phyloP scores from a whole-genome alignment of 1,140 invertebrate species.

The Oryzaephilus surinamensis region DNA sequence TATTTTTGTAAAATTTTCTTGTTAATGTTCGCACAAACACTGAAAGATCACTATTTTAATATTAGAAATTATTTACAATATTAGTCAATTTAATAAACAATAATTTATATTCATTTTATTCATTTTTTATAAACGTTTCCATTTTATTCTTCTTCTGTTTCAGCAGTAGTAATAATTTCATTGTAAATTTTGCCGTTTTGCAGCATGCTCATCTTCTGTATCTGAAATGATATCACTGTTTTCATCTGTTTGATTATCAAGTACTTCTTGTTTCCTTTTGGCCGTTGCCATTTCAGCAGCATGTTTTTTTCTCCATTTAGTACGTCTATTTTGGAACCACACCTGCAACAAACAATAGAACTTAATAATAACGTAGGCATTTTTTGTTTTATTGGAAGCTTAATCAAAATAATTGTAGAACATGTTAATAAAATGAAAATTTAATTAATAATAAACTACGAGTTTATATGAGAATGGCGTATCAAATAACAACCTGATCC shows the following conservation, averaged over 20 bases:
- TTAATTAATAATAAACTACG: constrained; percentile 4
- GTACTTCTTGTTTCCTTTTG: constrained; percentile 91
- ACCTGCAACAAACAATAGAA: constrained; percentile 59
- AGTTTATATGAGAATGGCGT: no score
- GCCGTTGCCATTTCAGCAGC: constrained; percentile 98
- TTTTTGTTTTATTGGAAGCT: no score
- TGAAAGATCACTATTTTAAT: constrained; percentile 27
- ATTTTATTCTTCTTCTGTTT: constrained; percentile 1
- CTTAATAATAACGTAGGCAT: no score
- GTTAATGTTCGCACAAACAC: constrained; percentile 21
- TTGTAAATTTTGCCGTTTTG: constrained; percentile 33
- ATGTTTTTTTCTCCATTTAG: constrained; percentile 99
- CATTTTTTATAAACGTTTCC: constrained; percentile 5
- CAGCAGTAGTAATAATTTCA: constrained; percentile 18
- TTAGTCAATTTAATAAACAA: constrained; percentile 7
- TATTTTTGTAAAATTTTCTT: no score
- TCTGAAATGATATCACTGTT: constrained; percentile 37
- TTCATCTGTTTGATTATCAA: constrained; percentile 52
- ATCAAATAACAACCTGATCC: constrained; percentile 12
- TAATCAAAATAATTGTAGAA: neutral
- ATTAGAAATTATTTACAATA: constrained; percentile 14
- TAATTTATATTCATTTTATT: constrained; percentile 1
- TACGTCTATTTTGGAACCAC: constrained; percentile 99
- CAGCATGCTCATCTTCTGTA: constrained; percentile 32
- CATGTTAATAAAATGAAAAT: constrained; percentile 15